phyloP scores from a whole-genome alignment of 2,888 invertebrate genomes.

The Doris montereyensis region DNA sequence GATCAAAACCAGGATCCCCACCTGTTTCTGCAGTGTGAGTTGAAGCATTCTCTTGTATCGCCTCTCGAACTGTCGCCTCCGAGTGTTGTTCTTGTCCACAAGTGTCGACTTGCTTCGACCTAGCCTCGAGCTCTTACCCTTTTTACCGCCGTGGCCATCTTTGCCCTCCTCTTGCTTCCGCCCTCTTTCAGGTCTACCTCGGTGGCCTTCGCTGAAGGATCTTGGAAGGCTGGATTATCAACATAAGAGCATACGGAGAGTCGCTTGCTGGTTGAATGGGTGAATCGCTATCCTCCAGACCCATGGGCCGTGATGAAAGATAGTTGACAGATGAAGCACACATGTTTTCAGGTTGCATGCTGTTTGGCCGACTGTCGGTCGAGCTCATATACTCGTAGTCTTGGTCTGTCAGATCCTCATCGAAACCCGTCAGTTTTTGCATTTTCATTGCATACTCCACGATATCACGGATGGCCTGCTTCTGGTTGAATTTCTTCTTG shows the following conservation, averaged over 20 bases:
- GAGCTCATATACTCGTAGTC: constrained; percentile 51
- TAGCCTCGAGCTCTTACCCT: constrained; percentile 29
- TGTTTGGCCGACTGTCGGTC: constrained; percentile 43
- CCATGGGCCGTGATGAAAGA: constrained; percentile 26
- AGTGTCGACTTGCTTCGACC: constrained; percentile 46
- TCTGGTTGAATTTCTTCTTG: constrained; percentile 55
- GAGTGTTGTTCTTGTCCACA: constrained; percentile 58
- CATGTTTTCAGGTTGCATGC: constrained; percentile 31
- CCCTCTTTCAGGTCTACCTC: constrained; percentile 12
- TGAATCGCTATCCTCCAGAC: constrained; percentile 43
- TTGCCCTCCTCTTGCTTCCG: constrained; percentile 14
- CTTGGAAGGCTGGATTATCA: constrained; percentile 48
- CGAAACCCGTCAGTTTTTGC: constrained; percentile 53
- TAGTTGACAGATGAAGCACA: constrained; percentile 26
- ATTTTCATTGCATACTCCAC: constrained; percentile 52
- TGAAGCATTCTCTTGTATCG: constrained; percentile 55
- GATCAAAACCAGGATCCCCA: constrained; percentile 41
- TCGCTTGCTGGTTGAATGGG: constrained; percentile 40
- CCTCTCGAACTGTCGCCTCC: constrained; percentile 62
- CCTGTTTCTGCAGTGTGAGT: constrained; percentile 49
- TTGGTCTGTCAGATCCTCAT: constrained; percentile 54
- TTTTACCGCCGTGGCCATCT: constrained; percentile 33
- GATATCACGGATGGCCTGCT: constrained; percentile 51
- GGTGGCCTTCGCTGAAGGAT: constrained; percentile 32
- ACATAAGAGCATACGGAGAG: constrained; percentile 43